Evolutionary conservation across 2,888 invertebrate genomes (phyloP), one percentile per base, ranked within the genome.

Genomic region (Sipunculus nudus): DNA sequence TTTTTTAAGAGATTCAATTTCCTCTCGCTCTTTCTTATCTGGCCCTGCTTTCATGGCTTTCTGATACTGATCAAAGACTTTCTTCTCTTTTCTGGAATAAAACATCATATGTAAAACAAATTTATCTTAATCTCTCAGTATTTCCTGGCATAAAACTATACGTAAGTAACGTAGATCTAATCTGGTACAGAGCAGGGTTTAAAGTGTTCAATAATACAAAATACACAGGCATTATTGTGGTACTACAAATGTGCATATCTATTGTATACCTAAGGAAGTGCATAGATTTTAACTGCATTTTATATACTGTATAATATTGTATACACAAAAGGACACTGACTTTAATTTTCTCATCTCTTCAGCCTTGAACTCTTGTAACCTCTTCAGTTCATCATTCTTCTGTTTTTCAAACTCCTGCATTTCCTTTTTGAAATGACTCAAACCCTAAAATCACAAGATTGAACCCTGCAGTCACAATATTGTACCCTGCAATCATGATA

Each of bases 21-120:
- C 83, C 41, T 84, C 80, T 52, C 82, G 70, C 45, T 83, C 80
- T 62, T 78, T 78, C 61, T 80, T 80, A 65, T 79, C 78, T 8
- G 80, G 79, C 58, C 74, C 72, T 19, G 77, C 70, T 53, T 79
- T 68, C 1, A 76, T 67, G 10, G 76, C 74, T 59, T 80, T 80
- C 70, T 80, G 80, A 59, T 81, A 79, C 35, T 78, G 76, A 52
- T 83, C 82, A 77, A 83, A 82, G 68, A 80, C 63, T 50, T 79
- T 79, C 58, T 74, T 73, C 65, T 83, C 83, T 56, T 79, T 75
- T 54, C 81, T 81, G 63, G 29, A 71, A n/a, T n/a, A n/a, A n/a
- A n/a, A n/a, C n/a, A n/a, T n/a, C n/a, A n/a, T 57, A 43, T n/a
- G n/a, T 10, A 21, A 35, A 16, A 35, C 16, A 16, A 35, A 13